A percentile compares a stretch with the other conserved stretches of the same genome.
These are phyloP conservation scores for Lophura swinhoii DNA, from an alignment of 2,797 vertebrate species.

Conservation along the genomic window DNA sequence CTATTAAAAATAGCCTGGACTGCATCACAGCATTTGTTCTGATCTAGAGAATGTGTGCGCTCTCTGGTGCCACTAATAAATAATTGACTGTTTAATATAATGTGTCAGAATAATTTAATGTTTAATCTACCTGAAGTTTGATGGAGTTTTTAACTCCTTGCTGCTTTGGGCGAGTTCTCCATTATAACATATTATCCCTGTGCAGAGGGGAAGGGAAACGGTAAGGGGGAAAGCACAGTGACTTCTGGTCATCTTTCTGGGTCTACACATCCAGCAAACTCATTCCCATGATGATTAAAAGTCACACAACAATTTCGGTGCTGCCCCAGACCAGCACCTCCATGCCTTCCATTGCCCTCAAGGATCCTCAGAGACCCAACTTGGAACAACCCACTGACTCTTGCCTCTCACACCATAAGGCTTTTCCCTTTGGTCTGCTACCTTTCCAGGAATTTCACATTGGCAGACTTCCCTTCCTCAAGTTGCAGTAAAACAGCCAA, in stretches of 20 bases:
- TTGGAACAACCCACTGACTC: not conserved
- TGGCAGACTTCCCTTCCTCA: not conserved
- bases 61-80: constrained; percentile 27
- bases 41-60: constrained; percentile 28
- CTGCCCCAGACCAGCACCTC: not conserved
- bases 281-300: not conserved
- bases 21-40: constrained; percentile 37
- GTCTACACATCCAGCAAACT: not conserved
- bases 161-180: not conserved
- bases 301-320: not conserved
- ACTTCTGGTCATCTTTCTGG: not conserved
- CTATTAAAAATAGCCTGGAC: constrained; percentile 48
- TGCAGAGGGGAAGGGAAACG: not conserved
- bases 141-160: not conserved
- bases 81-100: constrained; percentile 46
- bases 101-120: constrained; percentile 37
- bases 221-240: not conserved
- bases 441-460: not conserved
- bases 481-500: not conserved
- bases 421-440: not conserved
- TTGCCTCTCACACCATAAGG: not conserved
- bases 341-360: not conserved
- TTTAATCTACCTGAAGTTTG: constrained; percentile 17
- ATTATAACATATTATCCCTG: not conserved
- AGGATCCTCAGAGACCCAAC: not conserved